phyloP scores from a whole-genome alignment of 2,888 invertebrate genomes.

The Fragum fragum region DNA sequence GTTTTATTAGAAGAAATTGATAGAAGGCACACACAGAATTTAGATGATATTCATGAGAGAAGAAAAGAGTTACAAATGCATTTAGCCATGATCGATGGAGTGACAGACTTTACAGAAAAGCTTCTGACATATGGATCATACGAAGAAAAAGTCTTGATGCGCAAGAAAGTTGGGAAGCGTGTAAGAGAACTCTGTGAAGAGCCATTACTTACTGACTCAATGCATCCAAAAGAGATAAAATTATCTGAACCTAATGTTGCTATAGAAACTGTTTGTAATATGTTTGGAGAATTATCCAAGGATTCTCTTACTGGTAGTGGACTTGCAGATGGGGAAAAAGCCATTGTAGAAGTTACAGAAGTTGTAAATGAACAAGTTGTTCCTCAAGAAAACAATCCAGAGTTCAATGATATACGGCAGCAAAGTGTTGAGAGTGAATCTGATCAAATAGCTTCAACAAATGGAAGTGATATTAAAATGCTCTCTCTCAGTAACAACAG shows the following conservation, averaged over 20 bases:
- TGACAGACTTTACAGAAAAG: conserved; percentile 80
- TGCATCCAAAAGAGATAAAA: conserved; percentile 58
- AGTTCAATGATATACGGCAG: conserved; percentile 57
- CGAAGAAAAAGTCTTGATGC: conserved; percentile 81
- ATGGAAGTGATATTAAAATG: conserved; percentile 72
- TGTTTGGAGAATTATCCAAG: conserved; percentile 77
- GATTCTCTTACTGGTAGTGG: conserved; percentile 26
- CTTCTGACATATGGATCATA: conserved; percentile 79
- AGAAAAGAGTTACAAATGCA: conserved; percentile 73
- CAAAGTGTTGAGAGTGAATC: conserved; percentile 48
- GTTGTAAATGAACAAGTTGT: conserved; percentile 70
- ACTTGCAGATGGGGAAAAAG: conserved; percentile 19
- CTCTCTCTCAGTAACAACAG: conserved; percentile 76
- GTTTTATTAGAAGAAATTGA: conserved; percentile 77
- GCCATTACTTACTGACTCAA: conserved; percentile 66
- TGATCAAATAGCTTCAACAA: conserved; percentile 53
- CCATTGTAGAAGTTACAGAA: conserved; percentile 64
- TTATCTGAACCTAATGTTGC: conserved; percentile 76
- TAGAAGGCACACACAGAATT: conserved; percentile 70
- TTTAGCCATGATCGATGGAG: conserved; percentile 77
- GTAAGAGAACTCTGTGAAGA: conserved; percentile 80
- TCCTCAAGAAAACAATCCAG: conserved; percentile 67
- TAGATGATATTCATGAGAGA: conserved; percentile 70
- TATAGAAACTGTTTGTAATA: conserved; percentile 79
- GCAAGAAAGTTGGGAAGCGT: conserved; percentile 78